A percentile compares a stretch with the other conserved stretches of the same genome.
Evolutionary conservation across 2,888 invertebrate species (phyloP).

Genomic region (Chymomyza fuscimana): DNA sequence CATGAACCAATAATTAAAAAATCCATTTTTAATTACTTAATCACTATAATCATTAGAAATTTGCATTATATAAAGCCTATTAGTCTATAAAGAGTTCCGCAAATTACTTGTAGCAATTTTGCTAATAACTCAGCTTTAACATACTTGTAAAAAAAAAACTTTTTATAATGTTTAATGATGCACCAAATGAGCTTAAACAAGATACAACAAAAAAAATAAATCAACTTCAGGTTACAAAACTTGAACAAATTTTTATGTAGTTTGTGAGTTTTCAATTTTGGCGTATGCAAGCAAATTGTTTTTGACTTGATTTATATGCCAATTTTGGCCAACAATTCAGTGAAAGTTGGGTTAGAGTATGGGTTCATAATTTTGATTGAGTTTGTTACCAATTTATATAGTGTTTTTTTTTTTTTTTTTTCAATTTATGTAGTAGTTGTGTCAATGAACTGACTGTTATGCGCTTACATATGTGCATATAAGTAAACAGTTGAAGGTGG

Average conservation of each 20-base stretch:
- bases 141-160: neutral
- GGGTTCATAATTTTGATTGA: constrained; percentile 2
- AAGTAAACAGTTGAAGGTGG: neutral
- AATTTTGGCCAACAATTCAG: constrained; percentile 61
- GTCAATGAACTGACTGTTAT: neutral
- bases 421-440: neutral
- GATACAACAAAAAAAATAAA: neutral
- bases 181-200: neutral
- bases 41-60: neutral
- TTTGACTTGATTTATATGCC: constrained; percentile 8
- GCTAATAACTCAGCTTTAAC: too few species aligned
- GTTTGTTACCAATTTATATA: neutral
- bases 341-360: constrained; percentile 50
- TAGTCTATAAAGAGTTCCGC: neutral
- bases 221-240: constrained; percentile 1
- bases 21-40: neutral
- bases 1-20: neutral
- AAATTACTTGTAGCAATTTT: neutral
- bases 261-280: neutral
- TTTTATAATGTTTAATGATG: neutral
- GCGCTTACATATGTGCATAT: neutral
- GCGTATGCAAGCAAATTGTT: neutral
- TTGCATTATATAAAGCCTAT: neutral
- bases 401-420: constrained; percentile 1
- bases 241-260: neutral